phyloP scores from a whole-genome alignment of 2,113 vertebrate genomes.

The Ptyas mucosa region DNA sequence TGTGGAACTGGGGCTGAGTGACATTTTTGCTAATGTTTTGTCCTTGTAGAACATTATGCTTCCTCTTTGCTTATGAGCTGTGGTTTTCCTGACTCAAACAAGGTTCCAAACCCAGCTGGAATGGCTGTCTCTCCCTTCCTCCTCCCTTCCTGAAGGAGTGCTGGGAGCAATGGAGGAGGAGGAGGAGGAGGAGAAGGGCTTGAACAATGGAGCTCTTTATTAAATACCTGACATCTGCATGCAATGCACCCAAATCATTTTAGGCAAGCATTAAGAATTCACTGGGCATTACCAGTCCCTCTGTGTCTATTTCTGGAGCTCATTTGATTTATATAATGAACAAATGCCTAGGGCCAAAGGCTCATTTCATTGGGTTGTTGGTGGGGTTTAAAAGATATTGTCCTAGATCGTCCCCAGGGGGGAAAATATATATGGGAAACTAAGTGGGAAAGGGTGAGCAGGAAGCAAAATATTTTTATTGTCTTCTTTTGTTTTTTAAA shows the following conservation, averaged over 20 bases:
- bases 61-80: slow-evolving; percentile 97
- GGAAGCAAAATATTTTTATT: slow-evolving; percentile 19
- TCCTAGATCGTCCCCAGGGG: slow-evolving; percentile 58
- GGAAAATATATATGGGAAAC: slow-evolving; percentile 36
- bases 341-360: slow-evolving; percentile 72
- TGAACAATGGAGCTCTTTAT: slow-evolving; percentile 86
- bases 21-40: slow-evolving; percentile 99
- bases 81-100: slow-evolving; percentile 97
- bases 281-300: slow-evolving; percentile 73
- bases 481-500: slow-evolving; percentile 35
- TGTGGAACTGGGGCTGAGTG: slow-evolving; percentile 95
- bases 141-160: slow-evolving; percentile 67
- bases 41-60: slow-evolving; percentile 99
- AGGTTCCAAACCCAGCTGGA: slow-evolving; percentile 98
- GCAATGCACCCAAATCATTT: slow-evolving; percentile 75
- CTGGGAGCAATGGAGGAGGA: slow-evolving; percentile 69
- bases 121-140: slow-evolving; percentile 77
- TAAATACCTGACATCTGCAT: slow-evolving; percentile 87
- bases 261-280: slow-evolving; percentile 74
- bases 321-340: slow-evolving; percentile 81
- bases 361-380: slow-evolving; percentile 56
- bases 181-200: slow-evolving; percentile 54
- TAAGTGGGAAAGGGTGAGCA: not conserved
- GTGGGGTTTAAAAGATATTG: slow-evolving; percentile 65
- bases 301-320: slow-evolving; percentile 68